phyloP scores from a whole-genome alignment of 2,888 invertebrate genomes.

The Drosophila emarginata region DNA sequence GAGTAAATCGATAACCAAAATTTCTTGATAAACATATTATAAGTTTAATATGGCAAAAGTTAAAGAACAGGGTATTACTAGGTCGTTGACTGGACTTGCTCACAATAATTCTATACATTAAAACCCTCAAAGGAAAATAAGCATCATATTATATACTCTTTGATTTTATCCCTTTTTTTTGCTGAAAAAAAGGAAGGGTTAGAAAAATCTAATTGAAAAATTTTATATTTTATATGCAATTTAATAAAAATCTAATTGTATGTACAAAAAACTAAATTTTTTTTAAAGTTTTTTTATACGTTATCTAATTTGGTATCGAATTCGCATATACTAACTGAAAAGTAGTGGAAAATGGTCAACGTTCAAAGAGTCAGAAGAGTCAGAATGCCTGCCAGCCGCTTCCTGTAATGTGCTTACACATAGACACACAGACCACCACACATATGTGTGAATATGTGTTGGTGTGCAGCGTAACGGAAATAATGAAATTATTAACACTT shows the following conservation, averaged over 20 bases:
- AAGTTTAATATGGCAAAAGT: no score
- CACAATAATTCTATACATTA: background rate
- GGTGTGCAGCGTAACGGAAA: conserved; percentile 68
- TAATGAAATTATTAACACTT: conserved; percentile 78
- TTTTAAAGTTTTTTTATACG: background rate
- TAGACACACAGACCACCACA: background rate
- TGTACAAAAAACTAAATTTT: background rate
- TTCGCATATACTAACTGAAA: conserved; percentile 20
- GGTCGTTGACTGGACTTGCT: background rate
- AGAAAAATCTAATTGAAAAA: background rate
- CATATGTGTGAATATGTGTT: conserved; percentile 33
- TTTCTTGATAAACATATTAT: background rate
- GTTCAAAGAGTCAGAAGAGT: conserved; percentile 61
- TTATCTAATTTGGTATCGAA: conserved; percentile 9
- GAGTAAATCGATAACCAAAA: no score
- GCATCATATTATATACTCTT: background rate
- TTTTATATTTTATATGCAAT: background rate
- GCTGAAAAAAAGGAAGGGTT: background rate
- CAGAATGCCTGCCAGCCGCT: conserved; percentile 56
- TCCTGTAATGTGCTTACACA: conserved; percentile 48
- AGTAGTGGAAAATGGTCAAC: conserved; percentile 50
- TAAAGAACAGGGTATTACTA: background rate
- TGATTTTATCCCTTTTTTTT: background rate
- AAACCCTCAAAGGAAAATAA: background rate
- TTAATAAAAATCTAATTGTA: background rate